A percentile compares a stretch with the other conserved stretches of the same genome.
Evolutionary conservation across 1,140 invertebrate species (phyloP).

Genomic region (Bombus confusus): DNA sequence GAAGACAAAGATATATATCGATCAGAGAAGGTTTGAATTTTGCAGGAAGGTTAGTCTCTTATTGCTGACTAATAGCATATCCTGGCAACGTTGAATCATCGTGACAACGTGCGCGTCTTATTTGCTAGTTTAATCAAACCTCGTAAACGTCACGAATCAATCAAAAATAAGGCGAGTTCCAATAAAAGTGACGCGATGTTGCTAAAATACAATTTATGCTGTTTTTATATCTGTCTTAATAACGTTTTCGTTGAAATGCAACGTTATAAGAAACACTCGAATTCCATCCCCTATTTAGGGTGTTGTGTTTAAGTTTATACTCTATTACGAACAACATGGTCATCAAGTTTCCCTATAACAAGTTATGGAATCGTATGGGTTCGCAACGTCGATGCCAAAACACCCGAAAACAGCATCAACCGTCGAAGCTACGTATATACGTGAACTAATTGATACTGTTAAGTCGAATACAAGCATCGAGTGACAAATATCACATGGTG

Average conservation of each 20-base stretch:
- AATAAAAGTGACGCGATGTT: neutral
- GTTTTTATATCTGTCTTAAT: neutral
- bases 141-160: neutral
- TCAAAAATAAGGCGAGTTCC: no score
- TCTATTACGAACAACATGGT: neutral
- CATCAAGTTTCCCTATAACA: neutral
- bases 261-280: neutral
- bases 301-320: neutral
- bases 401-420: neutral
- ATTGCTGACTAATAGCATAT: neutral
- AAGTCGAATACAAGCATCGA: neutral
- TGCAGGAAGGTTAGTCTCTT: neutral
- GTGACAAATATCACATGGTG: constrained; percentile 5
- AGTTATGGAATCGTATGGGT: neutral
- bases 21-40: neutral
- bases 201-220: neutral
- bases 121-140: neutral
- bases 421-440: neutral
- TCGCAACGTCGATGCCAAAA: neutral
- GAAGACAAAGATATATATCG: neutral
- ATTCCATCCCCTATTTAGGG: neutral
- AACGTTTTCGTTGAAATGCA: neutral
- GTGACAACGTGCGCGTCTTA: neutral
- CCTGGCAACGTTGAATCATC: neutral
- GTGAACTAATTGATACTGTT: neutral